Percentiles rank a stretch among this genome's conserved stretches.
These are phyloP conservation scores for Drosophila pseudoobscura DNA, from an alignment of 1,140 invertebrate genomes.

Conservation along the genomic window DNA sequence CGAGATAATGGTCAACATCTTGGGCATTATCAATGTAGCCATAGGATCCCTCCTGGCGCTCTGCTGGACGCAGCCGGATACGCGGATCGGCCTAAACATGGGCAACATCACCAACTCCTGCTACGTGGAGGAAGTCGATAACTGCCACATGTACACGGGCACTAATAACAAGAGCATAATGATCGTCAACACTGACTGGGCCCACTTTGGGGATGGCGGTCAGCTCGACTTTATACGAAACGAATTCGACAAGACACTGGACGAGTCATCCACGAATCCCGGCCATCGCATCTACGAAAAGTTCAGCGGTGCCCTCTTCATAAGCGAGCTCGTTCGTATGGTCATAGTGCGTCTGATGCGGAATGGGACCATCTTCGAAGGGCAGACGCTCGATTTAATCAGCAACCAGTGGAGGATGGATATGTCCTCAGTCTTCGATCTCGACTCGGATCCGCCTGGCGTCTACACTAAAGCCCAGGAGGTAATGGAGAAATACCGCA, in stretches of 20 bases:
- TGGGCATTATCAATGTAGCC: conserved; percentile 98
- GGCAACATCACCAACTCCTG: conserved; percentile 98
- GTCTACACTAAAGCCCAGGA: conserved; percentile 92
- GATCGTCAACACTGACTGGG: conserved; percentile 98
- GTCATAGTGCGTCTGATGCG: conserved; percentile 47
- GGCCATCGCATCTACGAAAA: conserved; percentile 94
- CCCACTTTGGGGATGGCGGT: conserved; percentile 96
- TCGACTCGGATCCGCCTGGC: conserved; percentile 92
- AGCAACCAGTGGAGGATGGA: conserved; percentile 85
- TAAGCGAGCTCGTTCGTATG: conserved; percentile 91
- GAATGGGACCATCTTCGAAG: conserved; percentile 43
- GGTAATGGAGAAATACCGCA: conserved; percentile 93
- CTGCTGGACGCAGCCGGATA: conserved; percentile 42
- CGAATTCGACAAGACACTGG: conserved; percentile 93
- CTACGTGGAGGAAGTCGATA: conserved; percentile 91
- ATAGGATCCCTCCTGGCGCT: conserved; percentile 92
- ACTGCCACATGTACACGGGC: conserved; percentile 84
- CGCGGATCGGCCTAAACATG: conserved; percentile 84
- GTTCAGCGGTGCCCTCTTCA: conserved; percentile 95
- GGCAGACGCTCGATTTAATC: conserved; percentile 43
- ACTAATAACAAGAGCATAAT: conserved; percentile 85
- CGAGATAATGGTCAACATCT: conserved; percentile 88
- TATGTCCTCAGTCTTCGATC: conserved; percentile 98
- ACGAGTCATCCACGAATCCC: conserved; percentile 90
- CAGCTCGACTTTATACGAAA: conserved; percentile 93